phyloP scores from a whole-genome alignment of 2,888 invertebrate genomes.

The Athrips mouffetella region DNA sequence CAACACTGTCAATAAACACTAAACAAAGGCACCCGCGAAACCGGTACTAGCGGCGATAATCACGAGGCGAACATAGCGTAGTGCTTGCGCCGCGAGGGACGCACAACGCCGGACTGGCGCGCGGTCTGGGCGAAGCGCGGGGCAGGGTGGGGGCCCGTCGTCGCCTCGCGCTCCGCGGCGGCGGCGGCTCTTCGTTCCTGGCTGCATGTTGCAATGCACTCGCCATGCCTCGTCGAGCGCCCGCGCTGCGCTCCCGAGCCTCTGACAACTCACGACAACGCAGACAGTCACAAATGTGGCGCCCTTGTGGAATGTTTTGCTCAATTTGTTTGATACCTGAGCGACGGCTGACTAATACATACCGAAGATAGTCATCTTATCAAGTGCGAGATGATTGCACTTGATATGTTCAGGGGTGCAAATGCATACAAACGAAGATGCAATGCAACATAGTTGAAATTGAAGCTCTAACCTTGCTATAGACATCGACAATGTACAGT shows the following conservation, averaged over 20 bases:
- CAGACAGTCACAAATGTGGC: neutral
- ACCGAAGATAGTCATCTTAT: too few relatives aligned
- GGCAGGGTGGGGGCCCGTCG: conserved; percentile 66
- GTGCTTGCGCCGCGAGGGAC: conserved; percentile 70
- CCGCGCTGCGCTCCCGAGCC: conserved; percentile 39
- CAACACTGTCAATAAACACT: conserved; percentile 53
- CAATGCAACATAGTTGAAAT: too few relatives aligned
- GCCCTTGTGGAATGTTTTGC: conserved; percentile 33
- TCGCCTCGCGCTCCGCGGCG: conserved; percentile 27
- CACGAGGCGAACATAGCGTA: conserved; percentile 42
- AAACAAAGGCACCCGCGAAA: conserved; percentile 64
- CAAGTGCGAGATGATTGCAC: too few relatives aligned
- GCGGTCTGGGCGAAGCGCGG: conserved; percentile 42
- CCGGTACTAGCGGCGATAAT: conserved; percentile 45
- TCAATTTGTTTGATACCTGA: conserved; percentile 18
- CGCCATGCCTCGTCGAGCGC: conserved; percentile 49
- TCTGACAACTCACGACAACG: conserved; percentile 16
- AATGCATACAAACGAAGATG: too few relatives aligned
- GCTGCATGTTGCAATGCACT: conserved; percentile 70
- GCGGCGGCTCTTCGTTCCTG: conserved; percentile 20
- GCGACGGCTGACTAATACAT: too few relatives aligned
- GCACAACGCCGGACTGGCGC: conserved; percentile 71
- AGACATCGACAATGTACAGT: too few relatives aligned
- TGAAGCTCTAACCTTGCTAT: too few relatives aligned
- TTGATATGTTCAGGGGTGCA: too few relatives aligned